phyloP scores from a whole-genome alignment of 2,797 vertebrate genomes.

The Choloepus didactylus region DNA sequence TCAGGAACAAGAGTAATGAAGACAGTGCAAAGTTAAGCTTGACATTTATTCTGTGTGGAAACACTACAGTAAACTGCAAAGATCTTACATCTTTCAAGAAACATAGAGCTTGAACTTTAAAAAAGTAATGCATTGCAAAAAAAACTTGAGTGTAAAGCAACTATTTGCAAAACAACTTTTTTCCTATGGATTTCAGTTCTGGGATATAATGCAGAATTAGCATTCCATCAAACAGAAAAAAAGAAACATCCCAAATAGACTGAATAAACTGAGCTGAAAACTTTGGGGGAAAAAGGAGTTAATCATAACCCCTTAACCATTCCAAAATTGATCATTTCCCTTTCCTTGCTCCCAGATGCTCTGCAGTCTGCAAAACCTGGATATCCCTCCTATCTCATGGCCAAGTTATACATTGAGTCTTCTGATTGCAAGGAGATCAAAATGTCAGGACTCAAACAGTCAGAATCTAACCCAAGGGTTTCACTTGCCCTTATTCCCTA shows the following conservation, averaged over 20 bases:
- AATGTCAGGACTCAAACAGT: slow-evolving; percentile 35
- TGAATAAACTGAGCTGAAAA: slow-evolving; percentile 42
- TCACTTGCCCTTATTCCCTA: not conserved
- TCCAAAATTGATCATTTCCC: slow-evolving; percentile 11
- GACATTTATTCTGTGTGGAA: slow-evolving; percentile 59
- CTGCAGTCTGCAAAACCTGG: not conserved
- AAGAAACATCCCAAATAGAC: not conserved
- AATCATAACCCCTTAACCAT: not conserved
- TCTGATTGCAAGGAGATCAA: slow-evolving; percentile 21
- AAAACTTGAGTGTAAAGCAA: slow-evolving; percentile 31
- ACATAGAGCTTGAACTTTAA: slow-evolving; percentile 53
- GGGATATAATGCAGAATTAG: slow-evolving; percentile 12
- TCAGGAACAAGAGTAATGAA: slow-evolving; percentile 38
- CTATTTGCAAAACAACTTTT: slow-evolving; percentile 42
- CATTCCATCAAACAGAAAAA: slow-evolving; percentile 11
- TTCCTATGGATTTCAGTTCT: slow-evolving; percentile 41
- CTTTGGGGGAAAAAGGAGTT: not conserved
- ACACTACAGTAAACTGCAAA: slow-evolving; percentile 58
- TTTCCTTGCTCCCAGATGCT: not conserved
- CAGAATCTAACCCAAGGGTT: not conserved
- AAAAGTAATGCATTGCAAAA: slow-evolving; percentile 16
- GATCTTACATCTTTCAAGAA: slow-evolving; percentile 50
- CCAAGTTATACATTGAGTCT: not conserved
- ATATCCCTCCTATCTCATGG: slow-evolving; percentile 18
- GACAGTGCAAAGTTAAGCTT: slow-evolving; percentile 47